Conservation (phyloP, 1,140 invertebrate genomes). For the Drosophila pseudoananassae region DNA sequence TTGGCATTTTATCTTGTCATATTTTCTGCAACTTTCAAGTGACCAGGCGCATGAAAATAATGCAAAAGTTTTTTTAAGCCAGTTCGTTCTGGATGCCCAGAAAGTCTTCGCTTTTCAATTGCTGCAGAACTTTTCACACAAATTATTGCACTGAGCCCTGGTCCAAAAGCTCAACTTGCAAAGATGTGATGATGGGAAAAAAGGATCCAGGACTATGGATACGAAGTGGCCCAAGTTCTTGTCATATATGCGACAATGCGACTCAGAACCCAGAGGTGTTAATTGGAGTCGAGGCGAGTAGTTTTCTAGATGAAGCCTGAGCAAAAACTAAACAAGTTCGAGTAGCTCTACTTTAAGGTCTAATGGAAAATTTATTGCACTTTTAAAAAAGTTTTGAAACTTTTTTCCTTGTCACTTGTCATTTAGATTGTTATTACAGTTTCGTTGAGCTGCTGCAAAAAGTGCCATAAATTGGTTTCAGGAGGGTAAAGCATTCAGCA, state of each 20-base stretch:
- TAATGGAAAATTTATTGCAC: conserved; percentile 44
- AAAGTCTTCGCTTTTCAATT: conserved; percentile 75
- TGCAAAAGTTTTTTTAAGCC: conserved; percentile 60
- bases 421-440: conserved; percentile 40
- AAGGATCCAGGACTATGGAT: conserved; percentile 9
- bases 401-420: conserved; percentile 40
- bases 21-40: conserved; percentile 65
- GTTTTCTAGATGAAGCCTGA: conserved; percentile 2
- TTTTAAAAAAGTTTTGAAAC: conserved; percentile 28
- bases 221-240: conserved; percentile 39
- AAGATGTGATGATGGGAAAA: conserved; percentile 20
- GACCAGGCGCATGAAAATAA: conserved; percentile 56
- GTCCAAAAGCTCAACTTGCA: conserved; percentile 8
- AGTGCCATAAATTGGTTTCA: conserved; percentile 38
- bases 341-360: conserved; percentile 22
- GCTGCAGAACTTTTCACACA: conserved; percentile 68
- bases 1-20: conserved; percentile 70
- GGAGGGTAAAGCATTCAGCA: background rate
- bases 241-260: conserved; percentile 41
- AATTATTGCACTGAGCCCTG: conserved; percentile 41
- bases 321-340: conserved; percentile 35
- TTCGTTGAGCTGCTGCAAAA: conserved; percentile 14
- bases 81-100: conserved; percentile 52
- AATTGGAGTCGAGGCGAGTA: conserved; percentile 47
- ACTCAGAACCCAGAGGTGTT: conserved; percentile 37